Base-by-base conservation (phyloP, 2,113 vertebrate genomes). In the Electrona antarctica region DNA sequence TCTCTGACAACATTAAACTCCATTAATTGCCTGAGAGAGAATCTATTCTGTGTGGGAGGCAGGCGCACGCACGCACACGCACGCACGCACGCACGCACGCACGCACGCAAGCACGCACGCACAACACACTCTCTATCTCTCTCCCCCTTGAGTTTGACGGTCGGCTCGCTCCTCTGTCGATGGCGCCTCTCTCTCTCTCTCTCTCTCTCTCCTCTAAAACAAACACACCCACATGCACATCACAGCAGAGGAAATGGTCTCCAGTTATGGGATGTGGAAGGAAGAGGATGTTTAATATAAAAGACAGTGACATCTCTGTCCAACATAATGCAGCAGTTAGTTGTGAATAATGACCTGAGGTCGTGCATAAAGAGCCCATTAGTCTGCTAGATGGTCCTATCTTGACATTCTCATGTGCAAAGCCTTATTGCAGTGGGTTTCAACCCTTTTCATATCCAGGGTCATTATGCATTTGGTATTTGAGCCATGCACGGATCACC, bases 21-120 rank as follows among this genome's bases (percentile, higher is more conserved):
- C 21, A 75, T 84, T 89, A 90, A 91, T 88, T 90, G 83, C 78
- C 84, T 84, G 80, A 77, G 87, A 88, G 84, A 72, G 48, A 83
- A 83, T 78, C 0, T 4, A 63, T 28, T 50, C 15, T 85, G 55
- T 69, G 77, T 79, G 71, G 8, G 54, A 12, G 67, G 13, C 70
- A 74, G 64, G 58, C 41, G 62, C 68, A 52, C 52, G 69, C 78
- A 75, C 47, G 62, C 7, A 45, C 58, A 21, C 64, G 61, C 68
- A 71, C 41, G 41, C 55, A 69, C 58, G 64, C 48, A 60, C 15
- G 69, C 50, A 61, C 13, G 45, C 12, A 3, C 15, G 21, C 9
- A 47, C 61, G n/a, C 50, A 49, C 5, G 57, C 14, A 65, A 51
- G 10, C 58, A 59, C 45, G 21, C 61, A 54, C 28, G 8, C 70